A percentile compares a stretch with the other conserved stretches of the same genome.
Conservation (phyloP, 2,113 vertebrate species). For the Zapornia atra region DNA sequence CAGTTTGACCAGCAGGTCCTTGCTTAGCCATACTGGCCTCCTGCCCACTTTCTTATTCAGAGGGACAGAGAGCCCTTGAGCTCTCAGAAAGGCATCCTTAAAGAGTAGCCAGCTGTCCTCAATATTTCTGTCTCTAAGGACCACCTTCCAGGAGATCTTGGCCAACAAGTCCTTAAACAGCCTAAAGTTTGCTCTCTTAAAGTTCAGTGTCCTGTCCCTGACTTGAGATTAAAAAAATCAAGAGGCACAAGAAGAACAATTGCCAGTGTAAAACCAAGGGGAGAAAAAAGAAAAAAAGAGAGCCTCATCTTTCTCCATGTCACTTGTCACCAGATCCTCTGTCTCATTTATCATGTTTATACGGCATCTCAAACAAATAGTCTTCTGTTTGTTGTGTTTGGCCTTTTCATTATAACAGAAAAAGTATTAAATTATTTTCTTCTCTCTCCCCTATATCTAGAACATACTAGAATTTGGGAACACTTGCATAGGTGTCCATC, state of each 20-base stretch:
- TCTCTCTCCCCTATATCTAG: not conserved
- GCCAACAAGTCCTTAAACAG: too few species aligned
- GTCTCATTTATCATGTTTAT: not conserved
- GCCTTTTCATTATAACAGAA: not conserved
- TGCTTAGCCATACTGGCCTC: too few species aligned
- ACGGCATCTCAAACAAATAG: not conserved
- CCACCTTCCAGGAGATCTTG: too few species aligned
- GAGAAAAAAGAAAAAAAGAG: not conserved
- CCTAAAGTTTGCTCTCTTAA: too few species aligned
- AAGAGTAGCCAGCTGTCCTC: too few species aligned
- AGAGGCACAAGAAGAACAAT: not conserved
- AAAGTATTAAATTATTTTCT: not conserved
- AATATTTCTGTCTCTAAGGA: too few species aligned
- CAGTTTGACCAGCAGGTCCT: too few species aligned
- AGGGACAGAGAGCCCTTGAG: too few species aligned
- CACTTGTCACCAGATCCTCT: not conserved
- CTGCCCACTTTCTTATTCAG: too few species aligned
- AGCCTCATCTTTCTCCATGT: not conserved
- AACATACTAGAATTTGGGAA: not conserved
- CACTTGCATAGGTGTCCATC: not conserved
- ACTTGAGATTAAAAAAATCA: not conserved
- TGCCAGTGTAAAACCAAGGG: not conserved
- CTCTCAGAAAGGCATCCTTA: too few species aligned
- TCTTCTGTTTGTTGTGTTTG: not conserved
- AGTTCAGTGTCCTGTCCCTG: not conserved